phyloP scores from a whole-genome alignment of 2,888 invertebrate genomes.

The Cynaeus angustus region DNA sequence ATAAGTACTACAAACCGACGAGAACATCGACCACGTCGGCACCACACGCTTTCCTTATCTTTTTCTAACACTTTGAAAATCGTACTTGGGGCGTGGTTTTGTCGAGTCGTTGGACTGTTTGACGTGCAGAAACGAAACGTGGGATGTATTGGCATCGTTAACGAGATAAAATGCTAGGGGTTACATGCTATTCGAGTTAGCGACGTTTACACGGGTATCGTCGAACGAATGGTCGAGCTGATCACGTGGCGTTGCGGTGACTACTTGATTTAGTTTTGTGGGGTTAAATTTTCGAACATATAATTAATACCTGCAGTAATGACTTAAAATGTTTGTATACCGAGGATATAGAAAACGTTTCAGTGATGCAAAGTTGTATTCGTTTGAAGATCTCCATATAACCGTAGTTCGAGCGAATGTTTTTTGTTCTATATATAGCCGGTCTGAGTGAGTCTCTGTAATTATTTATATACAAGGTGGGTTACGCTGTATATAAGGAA shows the following conservation, averaged over 20 bases:
- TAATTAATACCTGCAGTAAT: too few species aligned
- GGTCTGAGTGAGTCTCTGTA: slow-evolving; percentile 52
- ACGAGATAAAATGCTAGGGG: slow-evolving; percentile 65
- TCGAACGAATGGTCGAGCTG: background rate
- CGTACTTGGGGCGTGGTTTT: slow-evolving; percentile 51
- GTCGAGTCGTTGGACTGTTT: background rate
- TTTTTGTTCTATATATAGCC: slow-evolving; percentile 55
- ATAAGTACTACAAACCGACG: slow-evolving; percentile 21
- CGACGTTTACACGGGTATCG: slow-evolving; percentile 34
- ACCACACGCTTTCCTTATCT: slow-evolving; percentile 30
- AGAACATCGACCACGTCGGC: slow-evolving; percentile 9
- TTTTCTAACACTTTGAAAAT: slow-evolving; percentile 39
- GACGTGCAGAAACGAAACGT: slow-evolving; percentile 14
- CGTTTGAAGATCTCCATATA: slow-evolving; percentile 43
- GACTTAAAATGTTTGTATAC: too few species aligned
- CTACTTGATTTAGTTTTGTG: too few species aligned
- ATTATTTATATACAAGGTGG: slow-evolving; percentile 54
- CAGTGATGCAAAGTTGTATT: too few species aligned
- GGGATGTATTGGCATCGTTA: slow-evolving; percentile 61
- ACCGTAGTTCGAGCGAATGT: slow-evolving; percentile 48
- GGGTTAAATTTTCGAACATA: too few species aligned
- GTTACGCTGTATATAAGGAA: slow-evolving; percentile 45
- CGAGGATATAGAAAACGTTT: background rate
- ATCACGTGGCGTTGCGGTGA: too few species aligned
- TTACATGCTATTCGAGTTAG: slow-evolving; percentile 58